Evolutionary conservation across 2,113 vertebrate genomes (phyloP), one percentile per base, ranked within the genome.

Genomic region (Solenodon paradoxus): DNA sequence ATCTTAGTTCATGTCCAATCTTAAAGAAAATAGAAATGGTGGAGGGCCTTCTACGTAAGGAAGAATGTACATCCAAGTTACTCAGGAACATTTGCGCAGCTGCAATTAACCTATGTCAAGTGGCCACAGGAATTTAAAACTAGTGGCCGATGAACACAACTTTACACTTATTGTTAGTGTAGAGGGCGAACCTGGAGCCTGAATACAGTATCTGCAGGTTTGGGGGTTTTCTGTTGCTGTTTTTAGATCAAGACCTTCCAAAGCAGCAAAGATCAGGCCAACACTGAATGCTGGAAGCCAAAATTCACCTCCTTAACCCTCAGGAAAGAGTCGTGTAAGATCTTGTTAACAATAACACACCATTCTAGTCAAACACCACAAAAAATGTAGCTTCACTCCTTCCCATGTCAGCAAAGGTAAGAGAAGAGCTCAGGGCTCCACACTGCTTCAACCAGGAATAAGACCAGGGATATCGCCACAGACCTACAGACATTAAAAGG

Each of bases 141-240:
- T 95, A 95, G 96, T 97, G 97, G 96, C 95, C 3, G 97, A 97
- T 72, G 92, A 97, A 97, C 96, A 97, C 97, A 98, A 97, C n/a
- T n/a, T n/a, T n/a, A n/a, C n/a, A n/a, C n/a, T n/a, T n/a, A n/a
- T n/a, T n/a, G n/a, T n/a, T n/a, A n/a, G n/a, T n/a, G n/a, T n/a
- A n/a, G n/a, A n/a, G n/a, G n/a, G n/a, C n/a, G n/a, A n/a, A n/a
- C n/a, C n/a, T n/a, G n/a, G n/a, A n/a, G n/a, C n/a, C n/a, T n/a
- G n/a, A n/a, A n/a, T n/a, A n/a, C n/a, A n/a, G n/a, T n/a, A n/a
- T n/a, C n/a, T n/a, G n/a, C n/a, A n/a, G n/a, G n/a, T n/a, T n/a
- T n/a, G n/a, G n/a, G n/a, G n/a, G n/a, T n/a, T n/a, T n/a, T n/a
- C n/a, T n/a, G n/a, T n/a, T n/a, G n/a, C n/a, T n/a, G n/a, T n/a